These are phyloP conservation scores for Cephalophus harveyi DNA, from an alignment of 2,113 vertebrate genomes.

Conservation along the genomic window DNA sequence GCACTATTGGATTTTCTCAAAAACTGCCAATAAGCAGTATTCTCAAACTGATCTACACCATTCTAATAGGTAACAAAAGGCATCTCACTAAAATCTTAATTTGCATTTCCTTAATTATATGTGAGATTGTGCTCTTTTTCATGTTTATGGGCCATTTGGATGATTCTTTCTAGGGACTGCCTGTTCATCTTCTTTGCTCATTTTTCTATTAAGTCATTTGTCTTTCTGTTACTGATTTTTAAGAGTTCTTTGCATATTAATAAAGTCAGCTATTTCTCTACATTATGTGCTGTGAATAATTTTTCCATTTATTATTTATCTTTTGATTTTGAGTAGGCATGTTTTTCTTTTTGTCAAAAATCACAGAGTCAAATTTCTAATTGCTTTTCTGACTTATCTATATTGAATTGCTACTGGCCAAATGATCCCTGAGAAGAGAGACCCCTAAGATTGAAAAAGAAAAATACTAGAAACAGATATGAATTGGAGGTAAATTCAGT, in stretches of 20 bases:
- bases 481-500: background rate
- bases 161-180: background rate
- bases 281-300: background rate
- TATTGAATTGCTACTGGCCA: background rate
- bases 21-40: background rate
- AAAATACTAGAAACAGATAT: background rate
- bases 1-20: background rate
- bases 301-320: background rate
- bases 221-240: conserved; percentile 52
- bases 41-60: background rate
- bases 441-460: background rate
- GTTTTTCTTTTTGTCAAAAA: background rate
- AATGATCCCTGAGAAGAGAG: background rate
- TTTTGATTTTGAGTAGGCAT: background rate
- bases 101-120: conserved; percentile 19
- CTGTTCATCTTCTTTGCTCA: background rate
- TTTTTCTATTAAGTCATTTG: conserved; percentile 38
- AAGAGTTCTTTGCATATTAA: conserved; percentile 45
- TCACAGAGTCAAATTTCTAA: background rate
- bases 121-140: conserved; percentile 11
- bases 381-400: background rate
- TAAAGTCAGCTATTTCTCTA: background rate
- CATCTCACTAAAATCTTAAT: conserved; percentile 34
- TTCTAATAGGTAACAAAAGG: conserved; percentile 34
- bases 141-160: conserved; percentile 26